phyloP scores from a whole-genome alignment of 2,797 vertebrate genomes.

The Phoeniculus purpureus region DNA sequence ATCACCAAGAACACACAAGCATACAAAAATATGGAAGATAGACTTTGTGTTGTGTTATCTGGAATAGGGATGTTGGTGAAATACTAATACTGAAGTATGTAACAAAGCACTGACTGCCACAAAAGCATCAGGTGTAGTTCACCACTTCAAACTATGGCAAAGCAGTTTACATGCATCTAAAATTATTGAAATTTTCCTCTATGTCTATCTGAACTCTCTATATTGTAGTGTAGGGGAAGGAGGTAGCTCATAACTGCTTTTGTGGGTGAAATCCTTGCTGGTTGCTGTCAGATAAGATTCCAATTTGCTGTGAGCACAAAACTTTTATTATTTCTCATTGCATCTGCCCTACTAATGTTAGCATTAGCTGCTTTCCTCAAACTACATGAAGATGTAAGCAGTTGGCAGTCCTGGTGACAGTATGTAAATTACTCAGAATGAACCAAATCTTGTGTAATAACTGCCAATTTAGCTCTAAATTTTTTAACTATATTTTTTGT shows the following conservation, averaged over 20 bases:
- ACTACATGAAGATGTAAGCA: slow-evolving; percentile 66
- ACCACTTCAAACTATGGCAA: not conserved
- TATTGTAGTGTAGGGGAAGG: not conserved
- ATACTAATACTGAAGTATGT: not conserved
- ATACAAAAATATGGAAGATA: not conserved
- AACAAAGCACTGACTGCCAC: not conserved
- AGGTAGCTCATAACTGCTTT: not conserved
- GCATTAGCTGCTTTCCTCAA: slow-evolving; percentile 57
- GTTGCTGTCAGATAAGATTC: not conserved
- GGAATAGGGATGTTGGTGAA: not conserved
- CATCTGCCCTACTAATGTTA: slow-evolving; percentile 35
- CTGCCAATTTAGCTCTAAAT: slow-evolving; percentile 75
- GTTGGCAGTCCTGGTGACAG: slow-evolving; percentile 67
- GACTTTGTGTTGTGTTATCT: not conserved
- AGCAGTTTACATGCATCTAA: not conserved
- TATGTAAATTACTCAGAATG: slow-evolving; percentile 75
- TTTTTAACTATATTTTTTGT: slow-evolving; percentile 81
- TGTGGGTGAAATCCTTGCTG: not conserved
- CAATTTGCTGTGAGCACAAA: not conserved
- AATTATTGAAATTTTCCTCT: not conserved
- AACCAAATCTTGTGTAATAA: slow-evolving; percentile 74
- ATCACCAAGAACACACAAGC: not conserved
- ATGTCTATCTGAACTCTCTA: not conserved
- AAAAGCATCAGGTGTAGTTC: not conserved
- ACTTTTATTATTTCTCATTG: slow-evolving; percentile 51